Evolutionary conservation across 2,113 vertebrate genomes (phyloP), one percentile per base, ranked within the genome.

Genomic region (Chionis minor): DNA sequence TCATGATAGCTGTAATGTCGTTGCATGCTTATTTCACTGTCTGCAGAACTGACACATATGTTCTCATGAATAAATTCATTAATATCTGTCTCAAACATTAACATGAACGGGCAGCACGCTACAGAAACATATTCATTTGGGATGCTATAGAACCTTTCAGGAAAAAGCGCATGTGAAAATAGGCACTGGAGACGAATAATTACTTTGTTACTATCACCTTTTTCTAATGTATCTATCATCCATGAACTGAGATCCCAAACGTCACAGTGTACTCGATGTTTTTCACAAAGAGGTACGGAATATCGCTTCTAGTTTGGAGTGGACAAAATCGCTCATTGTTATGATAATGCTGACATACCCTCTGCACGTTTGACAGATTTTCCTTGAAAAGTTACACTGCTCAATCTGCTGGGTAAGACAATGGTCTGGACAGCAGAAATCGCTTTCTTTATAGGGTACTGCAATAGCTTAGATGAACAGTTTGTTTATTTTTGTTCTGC

Each of bases 61-160:
- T 88, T 92, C 69, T 85, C 59, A 83, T 54, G 59, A 92, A 94
- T 91, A 67, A 74, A 78, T 92, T 67, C 16, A 86, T 78, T 90
- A 80, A 55, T 93, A 61, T 47, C 38, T 65, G 23, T 71, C 83
- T 62, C 74, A 73, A 92, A 63, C 12, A 27, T 62, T 83, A 88
- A 75, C 11, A 74, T 38, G 58, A 95, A 91, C 1, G 8, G 51
- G 51, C 30, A 81, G 74, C 62, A 58, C 49, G 23, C 32, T 75
- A 90, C 35, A 81, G 78, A 87, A 95, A 86, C 12, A 26, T 23
- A 35, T 21, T 72, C 44, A 65, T 45, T 51, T 63, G 38, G 55
- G 51, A 65, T 70, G 26, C 35, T 51, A 52, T n/a, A 49, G 81
- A 88, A 51, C 38, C 52, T 78, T 65, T 70, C 71, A 73, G 61